Evolutionary conservation across 2,888 invertebrate species (phyloP).

Genomic region (Lasioglossum zephyrum): DNA sequence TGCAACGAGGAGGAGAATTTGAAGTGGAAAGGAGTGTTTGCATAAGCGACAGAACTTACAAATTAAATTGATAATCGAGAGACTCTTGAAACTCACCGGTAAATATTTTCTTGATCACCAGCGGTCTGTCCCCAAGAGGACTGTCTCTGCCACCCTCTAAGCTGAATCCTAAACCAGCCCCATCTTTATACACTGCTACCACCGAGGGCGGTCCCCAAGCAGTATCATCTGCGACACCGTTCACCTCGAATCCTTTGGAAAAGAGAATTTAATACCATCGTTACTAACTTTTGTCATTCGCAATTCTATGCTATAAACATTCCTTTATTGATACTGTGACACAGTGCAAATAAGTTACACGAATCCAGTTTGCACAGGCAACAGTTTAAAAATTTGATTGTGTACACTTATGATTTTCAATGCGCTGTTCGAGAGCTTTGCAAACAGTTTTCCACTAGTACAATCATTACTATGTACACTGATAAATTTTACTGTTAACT

Average conservation of each 20-base stretch:
- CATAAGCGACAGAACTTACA: neutral
- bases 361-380: neutral
- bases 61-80: neutral
- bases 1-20: neutral
- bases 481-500: neutral
- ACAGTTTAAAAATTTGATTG: neutral
- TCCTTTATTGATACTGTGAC: neutral
- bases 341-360: neutral
- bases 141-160: constrained; percentile 97
- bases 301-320: too few relatives aligned
- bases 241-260: constrained; percentile 79
- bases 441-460: neutral
- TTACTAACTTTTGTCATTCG: neutral
- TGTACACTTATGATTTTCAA: neutral
- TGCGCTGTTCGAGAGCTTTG: neutral
- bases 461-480: neutral
- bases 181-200: constrained; percentile 89
- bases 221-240: constrained; percentile 81
- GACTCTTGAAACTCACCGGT: constrained; percentile 88
- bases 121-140: constrained; percentile 94
- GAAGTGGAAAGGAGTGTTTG: neutral
- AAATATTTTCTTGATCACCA: constrained; percentile 96
- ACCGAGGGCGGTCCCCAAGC: constrained; percentile 86
- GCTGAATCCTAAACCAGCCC: constrained; percentile 96
- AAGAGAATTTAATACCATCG: neutral